These are phyloP conservation scores for Collichthys lucidus DNA, from an alignment of 2,113 vertebrate species.

Conservation along the genomic window DNA sequence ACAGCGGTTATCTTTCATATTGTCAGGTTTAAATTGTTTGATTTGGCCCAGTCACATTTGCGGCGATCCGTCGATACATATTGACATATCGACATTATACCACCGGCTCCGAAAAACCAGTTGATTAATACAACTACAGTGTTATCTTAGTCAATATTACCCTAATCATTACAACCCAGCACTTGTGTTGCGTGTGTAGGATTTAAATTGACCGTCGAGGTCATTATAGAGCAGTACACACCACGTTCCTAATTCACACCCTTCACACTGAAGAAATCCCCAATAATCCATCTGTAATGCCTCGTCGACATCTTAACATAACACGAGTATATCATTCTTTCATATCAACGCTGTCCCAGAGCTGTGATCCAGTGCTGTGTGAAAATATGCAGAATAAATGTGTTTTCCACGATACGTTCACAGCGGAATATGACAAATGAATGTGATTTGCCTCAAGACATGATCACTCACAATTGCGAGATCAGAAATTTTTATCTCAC, in stretches of 20 bases:
- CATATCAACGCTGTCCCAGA: background rate
- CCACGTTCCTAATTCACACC: background rate
- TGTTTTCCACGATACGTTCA: slow-evolving; percentile 35
- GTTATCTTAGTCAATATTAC: slow-evolving; percentile 18
- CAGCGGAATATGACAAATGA: slow-evolving; percentile 42
- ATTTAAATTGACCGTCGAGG: slow-evolving; percentile 27
- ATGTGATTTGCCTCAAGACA: slow-evolving; percentile 50
- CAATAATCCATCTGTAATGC: slow-evolving; percentile 17
- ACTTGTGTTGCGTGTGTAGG: background rate
- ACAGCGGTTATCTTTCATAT: background rate
- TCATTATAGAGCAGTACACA: background rate
- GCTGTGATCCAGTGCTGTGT: background rate
- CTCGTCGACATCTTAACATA: background rate
- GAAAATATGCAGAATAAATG: slow-evolving; percentile 39
- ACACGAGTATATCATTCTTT: slow-evolving; percentile 2
- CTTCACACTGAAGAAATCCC: background rate
- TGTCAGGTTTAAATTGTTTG: background rate
- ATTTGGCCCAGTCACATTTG: background rate
- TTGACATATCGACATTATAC: background rate
- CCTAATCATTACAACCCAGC: background rate
- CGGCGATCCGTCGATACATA: background rate
- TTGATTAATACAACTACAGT: background rate
- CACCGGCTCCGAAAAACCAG: background rate
- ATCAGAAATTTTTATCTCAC: slow-evolving; percentile 26
- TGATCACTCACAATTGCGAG: slow-evolving; percentile 44